Percentiles rank a stretch among this genome's conserved stretches.
phyloP scores from a whole-genome alignment of 2,888 invertebrate genomes.

The Meghimatium bilineatum region DNA sequence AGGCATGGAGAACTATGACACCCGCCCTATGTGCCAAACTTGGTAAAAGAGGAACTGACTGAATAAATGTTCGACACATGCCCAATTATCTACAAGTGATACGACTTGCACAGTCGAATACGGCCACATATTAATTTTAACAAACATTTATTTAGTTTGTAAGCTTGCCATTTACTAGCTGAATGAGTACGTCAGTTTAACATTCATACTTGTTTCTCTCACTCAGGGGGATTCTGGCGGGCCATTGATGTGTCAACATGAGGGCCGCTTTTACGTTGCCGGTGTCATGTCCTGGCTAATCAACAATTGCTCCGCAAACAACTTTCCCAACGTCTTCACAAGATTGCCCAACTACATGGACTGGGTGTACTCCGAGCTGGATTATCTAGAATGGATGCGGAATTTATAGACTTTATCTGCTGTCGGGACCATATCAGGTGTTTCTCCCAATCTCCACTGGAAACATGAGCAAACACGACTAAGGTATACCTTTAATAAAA shows the following conservation, averaged over 20 bases:
- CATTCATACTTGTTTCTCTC: background rate
- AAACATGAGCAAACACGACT: too few species aligned
- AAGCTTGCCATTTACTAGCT: too few species aligned
- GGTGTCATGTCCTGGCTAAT: constrained; percentile 63
- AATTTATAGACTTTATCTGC: background rate
- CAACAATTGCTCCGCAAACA: constrained; percentile 58
- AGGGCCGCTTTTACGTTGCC: constrained; percentile 55
- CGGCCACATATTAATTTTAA: too few species aligned
- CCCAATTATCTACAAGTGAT: too few species aligned
- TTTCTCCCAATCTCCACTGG: too few species aligned
- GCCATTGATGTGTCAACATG: constrained; percentile 57
- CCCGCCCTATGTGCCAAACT: too few species aligned
- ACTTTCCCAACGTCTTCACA: constrained; percentile 60
- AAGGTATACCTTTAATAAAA: too few species aligned
- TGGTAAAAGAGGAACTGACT: too few species aligned
- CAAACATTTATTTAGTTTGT: too few species aligned
- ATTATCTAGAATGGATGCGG: constrained; percentile 30
- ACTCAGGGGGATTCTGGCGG: constrained; percentile 59
- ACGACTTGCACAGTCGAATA: too few species aligned
- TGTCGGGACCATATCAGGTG: background rate
- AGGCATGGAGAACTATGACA: too few species aligned
- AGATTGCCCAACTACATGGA: constrained; percentile 57
- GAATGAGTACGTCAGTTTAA: background rate
- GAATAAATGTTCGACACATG: too few species aligned
- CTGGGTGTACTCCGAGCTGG: constrained; percentile 51